Evolutionary conservation across 2,797 vertebrate species (phyloP).

Genomic region (Sarcophilus harrisii): DNA sequence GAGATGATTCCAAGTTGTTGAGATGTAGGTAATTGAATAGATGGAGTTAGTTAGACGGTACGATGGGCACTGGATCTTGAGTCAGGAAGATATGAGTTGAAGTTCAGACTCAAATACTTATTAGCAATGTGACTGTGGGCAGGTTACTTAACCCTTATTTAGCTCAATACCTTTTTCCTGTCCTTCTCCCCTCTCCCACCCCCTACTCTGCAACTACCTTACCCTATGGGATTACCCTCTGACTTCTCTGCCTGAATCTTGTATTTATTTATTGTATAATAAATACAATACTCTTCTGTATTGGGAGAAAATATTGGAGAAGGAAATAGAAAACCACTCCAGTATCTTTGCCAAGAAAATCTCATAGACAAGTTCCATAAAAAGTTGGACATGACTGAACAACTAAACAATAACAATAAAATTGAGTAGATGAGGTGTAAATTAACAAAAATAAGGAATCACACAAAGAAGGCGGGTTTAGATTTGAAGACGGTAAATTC

Average conservation of each 20-base stretch:
- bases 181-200: no score
- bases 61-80: not conserved
- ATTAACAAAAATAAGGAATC: not conserved
- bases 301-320: not conserved
- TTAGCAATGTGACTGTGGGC: not conserved
- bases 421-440: not conserved
- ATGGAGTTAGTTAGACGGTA: not conserved
- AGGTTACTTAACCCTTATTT: not conserved
- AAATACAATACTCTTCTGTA: no score
- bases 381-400: not conserved
- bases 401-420: not conserved
- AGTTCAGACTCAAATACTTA: not conserved
- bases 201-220: no score
- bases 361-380: not conserved
- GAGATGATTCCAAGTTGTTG: not conserved
- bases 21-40: not conserved
- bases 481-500: not conserved
- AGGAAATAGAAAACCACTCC: not conserved
- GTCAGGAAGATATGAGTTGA: not conserved
- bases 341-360: not conserved
- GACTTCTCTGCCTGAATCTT: no score
- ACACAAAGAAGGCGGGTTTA: not conserved
- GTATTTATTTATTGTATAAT: no score
- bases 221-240: no score
- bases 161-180: no score